These are phyloP conservation scores for Pheucticus melanocephalus DNA, from an alignment of 2,113 vertebrate genomes.

Conservation along the genomic window DNA sequence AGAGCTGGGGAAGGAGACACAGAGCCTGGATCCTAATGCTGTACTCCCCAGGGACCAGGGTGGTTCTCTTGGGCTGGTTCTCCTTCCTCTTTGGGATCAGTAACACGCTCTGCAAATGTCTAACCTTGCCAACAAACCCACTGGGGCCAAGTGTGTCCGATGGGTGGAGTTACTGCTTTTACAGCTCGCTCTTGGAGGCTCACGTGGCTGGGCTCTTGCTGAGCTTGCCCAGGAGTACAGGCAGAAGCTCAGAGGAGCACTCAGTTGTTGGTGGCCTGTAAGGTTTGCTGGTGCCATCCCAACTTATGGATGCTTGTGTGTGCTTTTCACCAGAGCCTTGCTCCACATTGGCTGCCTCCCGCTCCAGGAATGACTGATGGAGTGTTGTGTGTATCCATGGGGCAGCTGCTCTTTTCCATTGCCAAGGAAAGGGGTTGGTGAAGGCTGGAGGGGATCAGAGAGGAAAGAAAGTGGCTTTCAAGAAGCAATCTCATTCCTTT, in stretches of 20 bases:
- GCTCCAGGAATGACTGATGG: background rate
- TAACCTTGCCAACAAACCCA: background rate
- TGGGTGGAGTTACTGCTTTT: background rate
- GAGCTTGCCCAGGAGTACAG: background rate
- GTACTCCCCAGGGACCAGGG: fast-evolving
- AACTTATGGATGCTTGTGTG: fast-evolving
- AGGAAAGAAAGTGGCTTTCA: background rate
- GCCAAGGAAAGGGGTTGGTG: background rate
- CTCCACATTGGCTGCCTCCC: background rate
- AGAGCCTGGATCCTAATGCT: background rate
- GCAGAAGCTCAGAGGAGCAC: background rate
- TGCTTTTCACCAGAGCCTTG: background rate
- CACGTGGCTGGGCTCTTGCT: background rate
- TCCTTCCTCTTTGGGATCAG: background rate
- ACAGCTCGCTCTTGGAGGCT: background rate
- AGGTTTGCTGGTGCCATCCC: background rate
- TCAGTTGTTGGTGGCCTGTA: background rate
- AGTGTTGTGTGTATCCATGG: fast-evolving
- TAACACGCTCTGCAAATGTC: fast-evolving
- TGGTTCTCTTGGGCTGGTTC: background rate
- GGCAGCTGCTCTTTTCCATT: background rate
- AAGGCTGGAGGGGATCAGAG: background rate
- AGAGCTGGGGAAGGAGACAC: background rate
- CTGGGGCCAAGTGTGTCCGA: fast-evolving
- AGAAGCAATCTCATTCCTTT: background rate